These are phyloP conservation scores for Bradypodion pumilum DNA, from an alignment of 2,797 vertebrate genomes.

Conservation along the genomic window DNA sequence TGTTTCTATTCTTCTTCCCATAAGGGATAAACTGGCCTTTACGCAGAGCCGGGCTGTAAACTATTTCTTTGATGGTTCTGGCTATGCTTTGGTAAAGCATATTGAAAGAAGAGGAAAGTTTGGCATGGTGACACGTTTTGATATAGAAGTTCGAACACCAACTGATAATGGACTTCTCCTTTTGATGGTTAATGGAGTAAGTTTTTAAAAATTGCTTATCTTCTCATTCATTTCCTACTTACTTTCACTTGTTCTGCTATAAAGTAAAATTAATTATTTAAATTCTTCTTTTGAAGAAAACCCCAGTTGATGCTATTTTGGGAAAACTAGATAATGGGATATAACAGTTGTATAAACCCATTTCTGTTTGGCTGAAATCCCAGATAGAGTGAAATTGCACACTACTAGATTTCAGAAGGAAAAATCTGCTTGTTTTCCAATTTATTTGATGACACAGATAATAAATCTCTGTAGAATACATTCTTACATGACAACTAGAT, in stretches of 20 bases:
- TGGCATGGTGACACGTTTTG: slow-evolving; percentile 91
- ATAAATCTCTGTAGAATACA: neutral
- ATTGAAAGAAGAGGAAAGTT: slow-evolving; percentile 90
- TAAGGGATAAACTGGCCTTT: slow-evolving; percentile 94
- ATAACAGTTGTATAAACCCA: too few relatives aligned
- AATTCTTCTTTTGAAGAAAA: slow-evolving; percentile 11
- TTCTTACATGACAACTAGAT: neutral
- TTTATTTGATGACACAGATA: neutral
- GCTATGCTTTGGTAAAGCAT: slow-evolving; percentile 89
- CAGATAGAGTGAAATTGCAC: neutral
- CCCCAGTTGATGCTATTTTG: neutral
- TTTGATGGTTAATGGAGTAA: slow-evolving; percentile 92
- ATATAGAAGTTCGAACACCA: slow-evolving; percentile 92
- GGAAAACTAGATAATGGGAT: neutral
- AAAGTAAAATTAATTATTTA: neutral
- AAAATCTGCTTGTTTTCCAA: neutral
- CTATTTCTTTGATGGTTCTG: slow-evolving; percentile 95
- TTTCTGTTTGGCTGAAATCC: neutral
- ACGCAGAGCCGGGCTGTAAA: slow-evolving; percentile 91
- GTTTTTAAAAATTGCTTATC: slow-evolving; percentile 44
- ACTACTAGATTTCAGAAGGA: neutral
- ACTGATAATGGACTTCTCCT: slow-evolving; percentile 88
- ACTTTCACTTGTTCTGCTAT: neutral
- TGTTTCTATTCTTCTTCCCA: slow-evolving; percentile 39
- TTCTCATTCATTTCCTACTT: neutral